Base-by-base conservation (phyloP, 2,888 invertebrate species). In the Aplocera efformata region DNA sequence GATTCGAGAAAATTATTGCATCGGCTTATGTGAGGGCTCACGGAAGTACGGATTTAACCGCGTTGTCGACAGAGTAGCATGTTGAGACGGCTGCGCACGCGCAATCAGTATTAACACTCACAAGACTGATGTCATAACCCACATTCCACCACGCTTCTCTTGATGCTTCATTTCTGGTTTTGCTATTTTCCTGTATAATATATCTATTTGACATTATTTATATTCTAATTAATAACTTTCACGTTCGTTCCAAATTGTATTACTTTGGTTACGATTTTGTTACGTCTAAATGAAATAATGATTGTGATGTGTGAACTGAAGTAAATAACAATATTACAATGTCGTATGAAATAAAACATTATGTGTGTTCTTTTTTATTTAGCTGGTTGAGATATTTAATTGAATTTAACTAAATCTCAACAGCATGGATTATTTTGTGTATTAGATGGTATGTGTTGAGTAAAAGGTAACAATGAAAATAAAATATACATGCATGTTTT, bases 161-260 rank as follows among this genome's bases (percentile, higher is more conserved):
- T 69, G 63, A 72, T 60, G 81, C 82, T 83, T 81, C 50, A 63
- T 66, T 67, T 62, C 64, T 64, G 63, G 62, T 58, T 69, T 60
- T 62, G 57, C 65, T 72, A 53, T 61, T 63, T 58, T 59, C 53
- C 57, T 75, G 67, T 79, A 72, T 77, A n/a, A 56, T 63, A 57
- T 68, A 59, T 60, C 44, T 56, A 67, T 58, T 64, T 57, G 63
- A 48, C 22, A 5, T 36, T 40, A 11, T 29, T 11, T 32, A 21
- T 35, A 24, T 41, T 43, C 53, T 43, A 60, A 43, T 52, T 53
- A 38, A 51, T 54, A 55, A 59, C 47, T 56, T 37, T 50, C 49
- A 57, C 34, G 40, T 45, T 17, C 56, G 63, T 55, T 65, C 72
- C 76, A 70, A 74, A 73, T 72, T 50, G 11, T 72, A 74, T 76